These are phyloP conservation scores for Onthophagus taurus DNA, from an alignment of 1,140 invertebrate genomes.

Conservation along the genomic window DNA sequence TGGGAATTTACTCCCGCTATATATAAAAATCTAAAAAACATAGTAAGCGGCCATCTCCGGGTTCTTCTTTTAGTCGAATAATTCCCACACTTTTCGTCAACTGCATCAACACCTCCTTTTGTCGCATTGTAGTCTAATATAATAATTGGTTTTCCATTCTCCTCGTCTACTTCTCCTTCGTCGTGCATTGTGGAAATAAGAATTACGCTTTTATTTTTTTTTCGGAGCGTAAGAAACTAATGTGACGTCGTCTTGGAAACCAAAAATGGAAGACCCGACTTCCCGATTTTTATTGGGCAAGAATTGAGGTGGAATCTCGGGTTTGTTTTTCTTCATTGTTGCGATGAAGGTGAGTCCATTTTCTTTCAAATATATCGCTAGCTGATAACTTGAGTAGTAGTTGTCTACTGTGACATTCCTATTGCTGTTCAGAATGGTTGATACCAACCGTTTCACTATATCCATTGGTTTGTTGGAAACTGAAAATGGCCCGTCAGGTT, in stretches of 20 bases:
- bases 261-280: constrained; percentile 16
- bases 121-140: constrained; percentile 28
- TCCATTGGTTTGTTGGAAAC: too few species aligned
- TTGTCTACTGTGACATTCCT: too few species aligned
- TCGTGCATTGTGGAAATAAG: constrained; percentile 24
- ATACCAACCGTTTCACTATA: too few species aligned
- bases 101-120: constrained; percentile 28
- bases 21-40: constrained; percentile 31
- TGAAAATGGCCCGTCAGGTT: too few species aligned
- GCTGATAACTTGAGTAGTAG: too few species aligned
- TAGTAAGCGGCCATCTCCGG: constrained; percentile 27
- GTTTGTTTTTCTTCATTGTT: too few species aligned
- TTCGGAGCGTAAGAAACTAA: constrained; percentile 27
- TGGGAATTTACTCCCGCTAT: too few species aligned
- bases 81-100: constrained; percentile 36
- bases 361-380: too few species aligned
- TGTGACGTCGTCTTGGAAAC: constrained; percentile 15
- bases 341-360: too few species aligned
- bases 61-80: constrained; percentile 16
- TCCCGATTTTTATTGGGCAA: too few species aligned
- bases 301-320: too few species aligned
- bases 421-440: too few species aligned
- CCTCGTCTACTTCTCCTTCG: constrained; percentile 18
- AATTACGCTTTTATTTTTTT: constrained; percentile 22
- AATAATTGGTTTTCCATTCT: constrained; percentile 27